These are phyloP conservation scores for Steatornis caripensis DNA, from an alignment of 2,113 vertebrate genomes.

Conservation along the genomic window DNA sequence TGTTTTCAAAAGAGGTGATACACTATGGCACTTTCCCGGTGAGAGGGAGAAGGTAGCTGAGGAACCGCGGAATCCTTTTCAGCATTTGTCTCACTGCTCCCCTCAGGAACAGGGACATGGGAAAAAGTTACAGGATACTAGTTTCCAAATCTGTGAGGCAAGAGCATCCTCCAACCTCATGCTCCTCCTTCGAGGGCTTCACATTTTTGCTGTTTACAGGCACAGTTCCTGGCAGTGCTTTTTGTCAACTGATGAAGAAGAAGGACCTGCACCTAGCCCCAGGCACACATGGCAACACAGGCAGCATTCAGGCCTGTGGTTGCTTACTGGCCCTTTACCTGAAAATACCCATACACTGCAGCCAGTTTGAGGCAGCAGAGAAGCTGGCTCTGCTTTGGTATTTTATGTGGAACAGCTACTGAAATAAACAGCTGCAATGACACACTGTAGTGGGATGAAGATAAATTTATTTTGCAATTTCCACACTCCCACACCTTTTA, in stretches of 20 bases:
- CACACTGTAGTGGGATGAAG: slow-evolving; percentile 58
- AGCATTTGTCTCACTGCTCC: not conserved
- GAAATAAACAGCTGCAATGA: slow-evolving; percentile 64
- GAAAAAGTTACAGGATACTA: not conserved
- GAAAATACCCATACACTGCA: not conserved
- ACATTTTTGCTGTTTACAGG: not conserved
- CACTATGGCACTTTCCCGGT: not conserved
- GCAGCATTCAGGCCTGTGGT: accelerated
- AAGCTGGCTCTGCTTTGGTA: not conserved
- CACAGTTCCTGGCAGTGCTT: not conserved
- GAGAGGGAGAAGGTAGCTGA: not conserved
- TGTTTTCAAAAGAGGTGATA: not conserved
- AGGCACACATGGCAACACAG: accelerated
- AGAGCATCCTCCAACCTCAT: not conserved
- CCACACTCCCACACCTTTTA: slow-evolving; percentile 63
- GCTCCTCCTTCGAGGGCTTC: not conserved
- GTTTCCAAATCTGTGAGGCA: not conserved
- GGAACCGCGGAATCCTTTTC: not conserved
- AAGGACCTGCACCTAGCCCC: not conserved
- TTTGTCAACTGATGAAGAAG: not conserved
- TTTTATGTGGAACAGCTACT: slow-evolving; percentile 37
- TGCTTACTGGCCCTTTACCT: not conserved
- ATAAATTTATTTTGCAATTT: slow-evolving; percentile 67
- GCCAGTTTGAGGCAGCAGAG: not conserved
- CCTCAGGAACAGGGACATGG: not conserved